Conservation (phyloP, 2,113 vertebrate genomes). For the Anolis carolinensis region DNA sequence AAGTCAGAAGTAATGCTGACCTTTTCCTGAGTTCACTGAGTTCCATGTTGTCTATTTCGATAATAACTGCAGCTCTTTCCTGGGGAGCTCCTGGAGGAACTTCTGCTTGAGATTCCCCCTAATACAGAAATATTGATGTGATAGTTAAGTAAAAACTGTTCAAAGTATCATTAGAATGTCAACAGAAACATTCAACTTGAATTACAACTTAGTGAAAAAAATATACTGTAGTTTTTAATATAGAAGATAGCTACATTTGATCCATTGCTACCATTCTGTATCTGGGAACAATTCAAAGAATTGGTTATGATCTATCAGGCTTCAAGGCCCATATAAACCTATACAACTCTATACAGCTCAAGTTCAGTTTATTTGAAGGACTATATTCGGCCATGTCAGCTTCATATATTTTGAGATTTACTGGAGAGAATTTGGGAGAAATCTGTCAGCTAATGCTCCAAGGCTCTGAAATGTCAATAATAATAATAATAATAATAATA, state of each 20-base stretch:
- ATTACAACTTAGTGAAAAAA: neutral
- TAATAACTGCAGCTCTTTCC: conserved; percentile 76
- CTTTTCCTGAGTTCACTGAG: conserved; percentile 78
- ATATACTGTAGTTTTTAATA: neutral
- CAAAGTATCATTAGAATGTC: neutral
- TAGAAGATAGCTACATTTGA: neutral
- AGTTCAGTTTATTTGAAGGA: too few species aligned
- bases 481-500: too few species aligned
- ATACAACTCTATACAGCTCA: too few species aligned
- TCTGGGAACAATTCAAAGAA: too few species aligned
- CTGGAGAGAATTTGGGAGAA: too few species aligned
- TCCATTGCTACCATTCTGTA: too few species aligned
- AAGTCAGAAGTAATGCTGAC: conserved; percentile 69
- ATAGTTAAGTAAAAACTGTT: neutral
- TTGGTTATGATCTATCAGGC: too few species aligned
- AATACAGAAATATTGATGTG: conserved; percentile 44
- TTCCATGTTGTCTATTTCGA: conserved; percentile 73
- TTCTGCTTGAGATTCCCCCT: conserved; percentile 76
- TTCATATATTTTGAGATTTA: too few species aligned
- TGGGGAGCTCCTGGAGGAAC: conserved; percentile 87
- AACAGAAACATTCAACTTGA: neutral
- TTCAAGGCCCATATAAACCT: too few species aligned
- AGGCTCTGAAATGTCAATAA: too few species aligned
- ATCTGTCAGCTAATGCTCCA: too few species aligned
- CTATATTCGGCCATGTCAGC: too few species aligned